Conservation (phyloP, 2,888 invertebrate species). For the Apotomis betuletana region DNA sequence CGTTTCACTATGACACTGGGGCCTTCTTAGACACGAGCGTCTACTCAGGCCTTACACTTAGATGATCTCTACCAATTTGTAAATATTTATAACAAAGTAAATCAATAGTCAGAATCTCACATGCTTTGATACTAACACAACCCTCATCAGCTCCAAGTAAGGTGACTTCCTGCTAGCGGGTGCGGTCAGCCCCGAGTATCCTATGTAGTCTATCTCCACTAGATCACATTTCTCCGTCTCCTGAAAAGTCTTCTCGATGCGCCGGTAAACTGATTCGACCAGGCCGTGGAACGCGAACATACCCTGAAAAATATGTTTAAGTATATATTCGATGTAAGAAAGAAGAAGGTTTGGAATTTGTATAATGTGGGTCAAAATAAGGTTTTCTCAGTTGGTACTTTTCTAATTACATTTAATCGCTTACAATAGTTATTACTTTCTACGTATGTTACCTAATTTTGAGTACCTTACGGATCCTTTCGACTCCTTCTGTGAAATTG, state of each 20-base stretch:
- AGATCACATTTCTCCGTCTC: conserved; percentile 84
- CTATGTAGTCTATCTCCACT: conserved; percentile 72
- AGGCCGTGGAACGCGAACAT: conserved; percentile 81
- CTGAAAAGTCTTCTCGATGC: conserved; percentile 79
- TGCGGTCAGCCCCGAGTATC: conserved; percentile 57
- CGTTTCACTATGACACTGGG: too few species aligned
- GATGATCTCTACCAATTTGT: too few species aligned
- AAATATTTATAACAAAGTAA: too few species aligned
- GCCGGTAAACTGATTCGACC: conserved; percentile 73
- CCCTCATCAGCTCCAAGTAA: conserved; percentile 66
- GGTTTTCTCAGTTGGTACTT: too few species aligned
- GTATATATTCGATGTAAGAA: too few species aligned
- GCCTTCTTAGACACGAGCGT: too few species aligned
- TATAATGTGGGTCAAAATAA: too few species aligned
- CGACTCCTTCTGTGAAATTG: conserved; percentile 67
- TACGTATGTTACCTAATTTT: neutral
- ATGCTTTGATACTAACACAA: conserved; percentile 56
- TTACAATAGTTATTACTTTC: too few species aligned
- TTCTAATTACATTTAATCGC: too few species aligned
- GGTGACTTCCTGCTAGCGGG: conserved; percentile 68
- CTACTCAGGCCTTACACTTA: too few species aligned
- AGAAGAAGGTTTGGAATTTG: too few species aligned
- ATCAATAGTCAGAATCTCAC: too few species aligned
- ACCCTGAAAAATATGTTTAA: conserved; percentile 55
- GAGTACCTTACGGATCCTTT: conserved; percentile 63